Evolutionary conservation across 2,113 vertebrate genomes (phyloP), one percentile per base, ranked within the genome.

Genomic region (Pardalotus punctatus): DNA sequence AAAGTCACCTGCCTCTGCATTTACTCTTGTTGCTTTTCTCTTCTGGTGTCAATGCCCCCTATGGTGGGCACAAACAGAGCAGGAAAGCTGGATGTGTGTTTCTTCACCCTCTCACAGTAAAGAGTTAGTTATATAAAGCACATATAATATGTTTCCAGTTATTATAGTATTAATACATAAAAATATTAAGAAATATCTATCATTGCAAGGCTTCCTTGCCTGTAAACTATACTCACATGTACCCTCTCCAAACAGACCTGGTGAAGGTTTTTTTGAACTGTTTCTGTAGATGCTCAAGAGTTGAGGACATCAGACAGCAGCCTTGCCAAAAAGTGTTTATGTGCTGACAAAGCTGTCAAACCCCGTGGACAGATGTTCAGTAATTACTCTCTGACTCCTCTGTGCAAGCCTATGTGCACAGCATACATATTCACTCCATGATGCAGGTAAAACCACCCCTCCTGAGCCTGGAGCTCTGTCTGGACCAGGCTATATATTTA

Each of bases 341-440:
- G 51, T 43, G 31, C 80, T 94, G 72, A 86, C 71, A 88, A 81
- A 92, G 33, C 29, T 12, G 11, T 81, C 67, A 81, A 88, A 88
- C 60, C 40, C 47, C 56, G 67, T 31, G 60, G 72, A 78, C 86
- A 86, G 86, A 95, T 94, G 83, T 86, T 95, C 69, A 84, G 64
- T 67, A 81, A 88, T 91, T 81, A 84, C 25, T 86, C 67, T 60
- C 78, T 58, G 40, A 90, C 60, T 91, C 47, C 42, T 78, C 64
- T 36, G 9, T 7, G 51, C n/a, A 69, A 77, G 29, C 27, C 47
- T 60, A 43, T 58, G 61, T 12, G 35, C 65, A 77, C 42, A 93
- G 71, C 42, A 92, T 73, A 58, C 14, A 53, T 22, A 79, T 67
- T 73, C 29, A 77, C 29, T 88, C 53, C 31, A 40, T 31, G 79